These are phyloP conservation scores for Batillaria attramentaria DNA, from an alignment of 1,140 invertebrate species.

Conservation along the genomic window DNA sequence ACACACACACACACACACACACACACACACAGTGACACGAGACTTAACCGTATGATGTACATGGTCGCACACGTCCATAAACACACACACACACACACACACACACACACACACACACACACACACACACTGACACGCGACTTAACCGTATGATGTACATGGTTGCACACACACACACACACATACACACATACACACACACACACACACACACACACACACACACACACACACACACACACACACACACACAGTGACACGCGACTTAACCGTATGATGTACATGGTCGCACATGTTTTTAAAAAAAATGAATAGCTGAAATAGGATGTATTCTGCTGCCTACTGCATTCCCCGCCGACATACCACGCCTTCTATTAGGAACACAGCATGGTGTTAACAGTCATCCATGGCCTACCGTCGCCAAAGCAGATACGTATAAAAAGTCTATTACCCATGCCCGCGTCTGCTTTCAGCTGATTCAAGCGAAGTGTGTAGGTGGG, in stretches of 20 bases:
- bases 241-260: neutral
- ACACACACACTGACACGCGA: conserved; percentile 6
- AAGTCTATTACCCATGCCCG: no score
- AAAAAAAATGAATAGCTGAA: neutral
- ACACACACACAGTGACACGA: no score
- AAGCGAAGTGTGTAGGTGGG: no score
- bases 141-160: neutral
- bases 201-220: neutral
- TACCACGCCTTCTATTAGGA: neutral
- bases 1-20: no score
- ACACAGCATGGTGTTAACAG: no score
- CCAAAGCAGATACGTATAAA: no score
- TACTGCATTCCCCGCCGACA: neutral
- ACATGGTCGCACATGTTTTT: no score
- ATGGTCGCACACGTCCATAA: neutral
- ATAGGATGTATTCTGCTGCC: neutral
- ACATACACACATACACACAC: neutral
- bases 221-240: neutral
- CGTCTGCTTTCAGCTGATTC: no score
- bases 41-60: no score
- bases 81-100: conserved; percentile 1
- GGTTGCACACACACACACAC: neutral
- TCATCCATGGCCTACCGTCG: no score
- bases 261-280: no score
- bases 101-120: neutral